Evolutionary conservation across 1,140 invertebrate species (phyloP), one percentile per base, ranked within the genome.

Genomic region (Pachypeltis micranthus): DNA sequence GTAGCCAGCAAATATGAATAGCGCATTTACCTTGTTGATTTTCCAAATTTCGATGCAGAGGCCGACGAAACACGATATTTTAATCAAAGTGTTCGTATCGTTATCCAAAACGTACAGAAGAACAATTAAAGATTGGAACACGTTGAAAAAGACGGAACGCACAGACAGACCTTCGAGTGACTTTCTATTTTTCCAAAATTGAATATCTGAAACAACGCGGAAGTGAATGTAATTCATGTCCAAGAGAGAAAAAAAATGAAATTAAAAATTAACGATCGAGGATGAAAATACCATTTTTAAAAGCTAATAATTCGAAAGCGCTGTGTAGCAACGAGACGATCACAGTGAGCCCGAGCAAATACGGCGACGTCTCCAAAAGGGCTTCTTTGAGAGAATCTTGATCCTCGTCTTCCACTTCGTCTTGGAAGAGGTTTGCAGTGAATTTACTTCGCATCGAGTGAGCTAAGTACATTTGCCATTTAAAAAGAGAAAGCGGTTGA

Each of bases 1-100:
- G n/a, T n/a, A n/a, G n/a, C n/a, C n/a, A n/a, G n/a, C n/a, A n/a
- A n/a, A n/a, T n/a, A n/a, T n/a, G n/a, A n/a, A n/a, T n/a, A n/a
- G n/a, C n/a, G 19, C 16, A 59, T 62, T 63, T 70, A 86, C 95
- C 82, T 99, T 99, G 67, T 96, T 91, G 61, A 99, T 97, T 77
- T 99, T 99, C 97, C 97, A 99, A 24, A 98, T 78, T 78, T 99
- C 97, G 73, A 99, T 99, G n/a, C 88, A 80, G 0, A 99, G 78
- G 2, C 97, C 94, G 65, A 99, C 84, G 68, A 88, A 87, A 70
- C 91, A 93, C 65, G 90, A 93, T 62, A 98, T 86, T 69, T 87
- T 84, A 24, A 99, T 89, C 66, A 99, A 83, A 31, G 91, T 90
- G 76, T 99, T 99, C 1, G 96, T 96, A 72, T 99, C 96, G 77